Percentiles rank a stretch among this genome's conserved stretches.
Evolutionary conservation across 30 jellyfish, hydroid and myxozoan genomes (phyloP).

Genomic region (Rhopilema esculentum): DNA sequence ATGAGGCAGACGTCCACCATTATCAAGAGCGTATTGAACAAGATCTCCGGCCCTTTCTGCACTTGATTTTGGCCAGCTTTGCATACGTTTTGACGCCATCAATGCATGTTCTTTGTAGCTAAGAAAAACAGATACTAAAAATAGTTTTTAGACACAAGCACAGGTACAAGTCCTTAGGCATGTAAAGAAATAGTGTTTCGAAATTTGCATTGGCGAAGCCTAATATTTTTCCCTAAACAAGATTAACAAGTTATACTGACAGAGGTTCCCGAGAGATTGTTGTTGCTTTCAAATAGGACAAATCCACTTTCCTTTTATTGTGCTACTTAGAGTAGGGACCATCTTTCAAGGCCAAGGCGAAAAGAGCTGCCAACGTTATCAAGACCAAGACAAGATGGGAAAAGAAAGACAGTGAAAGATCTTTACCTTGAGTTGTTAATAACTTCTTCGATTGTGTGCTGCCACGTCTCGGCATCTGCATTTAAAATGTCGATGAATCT

Average conservation of each 20-base stretch:
- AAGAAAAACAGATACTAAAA: background rate
- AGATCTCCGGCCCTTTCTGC: constrained; percentile 35
- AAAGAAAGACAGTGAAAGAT: background rate
- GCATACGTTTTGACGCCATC: constrained; percentile 9
- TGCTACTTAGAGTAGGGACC: too few relatives aligned
- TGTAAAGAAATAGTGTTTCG: background rate
- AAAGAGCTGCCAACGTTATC: too few relatives aligned
- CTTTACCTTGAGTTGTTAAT: constrained; percentile 28
- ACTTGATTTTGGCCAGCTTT: constrained; percentile 31
- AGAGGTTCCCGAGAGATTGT: too few relatives aligned
- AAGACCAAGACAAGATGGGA: too few relatives aligned
- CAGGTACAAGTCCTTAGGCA: background rate
- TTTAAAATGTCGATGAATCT: constrained; percentile 16
- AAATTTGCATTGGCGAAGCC: background rate
- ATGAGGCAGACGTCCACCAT: constrained; percentile 70
- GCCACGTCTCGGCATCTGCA: constrained; percentile 51
- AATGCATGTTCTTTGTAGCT: constrained; percentile 30
- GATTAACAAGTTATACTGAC: too few relatives aligned
- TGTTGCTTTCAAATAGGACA: too few relatives aligned
- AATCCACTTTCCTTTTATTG: too few relatives aligned
- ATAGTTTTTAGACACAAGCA: too few relatives aligned
- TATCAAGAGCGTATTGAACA: constrained; percentile 39
- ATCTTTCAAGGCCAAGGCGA: too few relatives aligned
- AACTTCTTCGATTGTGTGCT: constrained; percentile 33
- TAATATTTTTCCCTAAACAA: too few relatives aligned